Conservation (phyloP, 2,797 vertebrate species). For the Hylomyscus alleni region DNA sequence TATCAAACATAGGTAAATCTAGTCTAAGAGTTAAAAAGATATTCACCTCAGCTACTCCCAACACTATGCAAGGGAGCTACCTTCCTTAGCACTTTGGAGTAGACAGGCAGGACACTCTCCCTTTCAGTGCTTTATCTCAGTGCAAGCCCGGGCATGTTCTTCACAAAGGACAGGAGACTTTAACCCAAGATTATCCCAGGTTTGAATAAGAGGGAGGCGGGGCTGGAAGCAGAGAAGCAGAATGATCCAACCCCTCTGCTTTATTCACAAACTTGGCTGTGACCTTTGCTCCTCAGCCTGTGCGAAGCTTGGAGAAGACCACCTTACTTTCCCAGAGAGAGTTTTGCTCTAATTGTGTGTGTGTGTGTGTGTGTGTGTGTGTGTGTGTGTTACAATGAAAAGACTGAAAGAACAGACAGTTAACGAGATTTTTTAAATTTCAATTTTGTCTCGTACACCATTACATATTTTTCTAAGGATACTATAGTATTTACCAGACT, state of each 20-base stretch:
- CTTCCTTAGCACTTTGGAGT: background rate
- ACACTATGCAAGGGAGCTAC: background rate
- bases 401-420: background rate
- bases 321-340: background rate
- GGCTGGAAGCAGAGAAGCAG: background rate
- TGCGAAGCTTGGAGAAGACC: background rate
- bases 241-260: background rate
- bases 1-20: background rate
- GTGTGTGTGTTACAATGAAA: background rate
- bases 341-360: background rate
- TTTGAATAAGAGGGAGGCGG: background rate
- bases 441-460: background rate
- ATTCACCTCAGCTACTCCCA: background rate
- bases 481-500: background rate
- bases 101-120: constrained; percentile 16
- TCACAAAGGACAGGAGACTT: constrained; percentile 12
- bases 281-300: constrained; percentile 41
- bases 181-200: background rate
- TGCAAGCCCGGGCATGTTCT: constrained; percentile 76
- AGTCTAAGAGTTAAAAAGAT: background rate
- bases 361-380: background rate
- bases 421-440: background rate
- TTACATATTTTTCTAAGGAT: background rate
- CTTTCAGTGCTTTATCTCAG: background rate
- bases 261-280: background rate